These are phyloP conservation scores for Augochlora pura DNA, from an alignment of 1,140 invertebrate species.

Conservation along the genomic window DNA sequence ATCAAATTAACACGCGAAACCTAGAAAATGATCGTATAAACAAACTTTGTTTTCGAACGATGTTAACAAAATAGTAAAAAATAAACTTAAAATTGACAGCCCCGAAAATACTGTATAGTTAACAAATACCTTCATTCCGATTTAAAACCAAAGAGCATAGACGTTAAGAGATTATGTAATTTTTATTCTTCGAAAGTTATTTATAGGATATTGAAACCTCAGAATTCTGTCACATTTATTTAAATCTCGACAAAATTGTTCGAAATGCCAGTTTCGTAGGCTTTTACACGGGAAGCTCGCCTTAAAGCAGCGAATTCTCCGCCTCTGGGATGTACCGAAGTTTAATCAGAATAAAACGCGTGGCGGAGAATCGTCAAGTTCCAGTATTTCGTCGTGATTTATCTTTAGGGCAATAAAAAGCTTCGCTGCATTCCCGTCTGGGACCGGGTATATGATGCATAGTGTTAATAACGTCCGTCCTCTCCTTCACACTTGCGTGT, in stretches of 20 bases:
- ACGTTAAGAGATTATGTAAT: too few species aligned
- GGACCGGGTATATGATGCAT: conserved; percentile 64
- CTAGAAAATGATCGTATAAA: too few species aligned
- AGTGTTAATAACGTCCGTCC: conserved; percentile 68
- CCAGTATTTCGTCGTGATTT: conserved; percentile 59
- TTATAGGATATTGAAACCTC: background rate
- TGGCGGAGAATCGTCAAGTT: conserved; percentile 46
- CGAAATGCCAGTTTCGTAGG: too few species aligned
- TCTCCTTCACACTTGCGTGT: conserved; percentile 42
- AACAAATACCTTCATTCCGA: background rate
- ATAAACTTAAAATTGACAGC: too few species aligned
- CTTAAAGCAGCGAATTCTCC: conserved; percentile 22
- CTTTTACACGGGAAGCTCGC: background rate
- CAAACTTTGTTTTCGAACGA: too few species aligned
- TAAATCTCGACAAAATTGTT: too few species aligned
- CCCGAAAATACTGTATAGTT: too few species aligned
- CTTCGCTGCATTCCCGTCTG: conserved; percentile 26
- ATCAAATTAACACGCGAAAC: too few species aligned
- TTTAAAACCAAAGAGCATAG: background rate
- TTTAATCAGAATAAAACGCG: conserved; percentile 56
- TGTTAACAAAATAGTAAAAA: too few species aligned
- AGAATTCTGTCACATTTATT: background rate
- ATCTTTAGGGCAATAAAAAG: conserved; percentile 68
- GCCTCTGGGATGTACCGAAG: background rate
- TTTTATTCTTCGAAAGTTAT: background rate